These are phyloP conservation scores for Musca domestica DNA, from an alignment of 1,140 invertebrate species.

Conservation along the genomic window DNA sequence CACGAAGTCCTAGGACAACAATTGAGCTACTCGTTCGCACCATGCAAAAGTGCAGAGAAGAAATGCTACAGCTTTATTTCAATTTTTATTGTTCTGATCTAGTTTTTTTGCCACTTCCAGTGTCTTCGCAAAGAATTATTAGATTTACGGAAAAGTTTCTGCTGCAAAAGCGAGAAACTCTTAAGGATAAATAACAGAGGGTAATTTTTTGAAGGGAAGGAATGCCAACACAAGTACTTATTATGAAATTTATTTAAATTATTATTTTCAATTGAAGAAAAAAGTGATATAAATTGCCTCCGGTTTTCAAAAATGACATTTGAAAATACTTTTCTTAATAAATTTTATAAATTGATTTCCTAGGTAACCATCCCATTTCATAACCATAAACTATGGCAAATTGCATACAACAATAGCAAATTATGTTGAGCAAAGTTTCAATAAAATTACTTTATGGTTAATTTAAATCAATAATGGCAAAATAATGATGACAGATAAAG, in stretches of 20 bases:
- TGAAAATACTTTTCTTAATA: too few species aligned
- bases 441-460: conserved; percentile 22
- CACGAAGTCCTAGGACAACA: not conserved
- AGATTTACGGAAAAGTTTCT: conserved; percentile 14
- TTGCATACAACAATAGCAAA: conserved; percentile 2
- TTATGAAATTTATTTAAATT: too few species aligned
- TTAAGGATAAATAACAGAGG: not conserved
- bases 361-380: too few species aligned
- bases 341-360: too few species aligned
- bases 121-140: conserved; percentile 3
- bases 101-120: not conserved
- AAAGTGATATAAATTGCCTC: too few species aligned
- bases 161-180: not conserved
- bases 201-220: conserved; percentile 4
- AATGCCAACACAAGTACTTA: not conserved
- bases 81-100: not conserved
- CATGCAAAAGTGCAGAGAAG: not conserved
- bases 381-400: too few species aligned
- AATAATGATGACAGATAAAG: too few species aligned
- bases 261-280: too few species aligned
- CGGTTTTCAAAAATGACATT: too few species aligned
- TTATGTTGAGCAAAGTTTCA: conserved; percentile 12
- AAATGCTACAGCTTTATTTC: not conserved
- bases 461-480: conserved; percentile 16
- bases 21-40: not conserved